These are phyloP conservation scores for Cirrhinus mrigala DNA, from an alignment of 2,797 vertebrate species.

Conservation along the genomic window DNA sequence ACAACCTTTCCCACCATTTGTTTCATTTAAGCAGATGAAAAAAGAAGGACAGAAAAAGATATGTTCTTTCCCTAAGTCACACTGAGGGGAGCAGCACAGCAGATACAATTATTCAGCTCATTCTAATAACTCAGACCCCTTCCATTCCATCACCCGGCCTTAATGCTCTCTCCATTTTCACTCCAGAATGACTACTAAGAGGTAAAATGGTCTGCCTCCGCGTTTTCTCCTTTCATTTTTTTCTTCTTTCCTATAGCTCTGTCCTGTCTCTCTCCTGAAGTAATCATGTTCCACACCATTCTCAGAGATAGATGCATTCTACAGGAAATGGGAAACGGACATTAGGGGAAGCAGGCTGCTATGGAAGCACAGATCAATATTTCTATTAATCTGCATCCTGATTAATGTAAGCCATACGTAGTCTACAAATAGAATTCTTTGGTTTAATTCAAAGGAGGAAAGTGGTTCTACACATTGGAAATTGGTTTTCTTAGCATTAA, in stretches of 20 bases:
- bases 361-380: constrained; percentile 73
- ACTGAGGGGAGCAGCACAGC: constrained; percentile 29
- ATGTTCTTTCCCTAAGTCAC: constrained; percentile 24
- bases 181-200: constrained; percentile 44
- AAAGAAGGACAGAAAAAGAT: neutral
- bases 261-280: constrained; percentile 63
- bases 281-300: constrained; percentile 73
- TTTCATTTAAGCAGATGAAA: constrained; percentile 19
- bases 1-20: constrained; percentile 23
- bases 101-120: constrained; percentile 48
- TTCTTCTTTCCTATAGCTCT: constrained; percentile 30
- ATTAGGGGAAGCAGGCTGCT: constrained; percentile 64
- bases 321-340: constrained; percentile 75
- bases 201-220: constrained; percentile 50
- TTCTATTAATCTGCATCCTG: constrained; percentile 79
- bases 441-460: constrained; percentile 1
- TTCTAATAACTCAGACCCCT: constrained; percentile 49
- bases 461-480: constrained; percentile 12
- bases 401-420: constrained; percentile 64
- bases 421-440: neutral
- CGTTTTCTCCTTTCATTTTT: constrained; percentile 32
- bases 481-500: constrained; percentile 6
- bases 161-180: constrained; percentile 55
- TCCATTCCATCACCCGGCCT: constrained; percentile 32
- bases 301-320: constrained; percentile 78